Percentiles rank a stretch among this genome's conserved stretches.
Conservation (phyloP, 2,888 invertebrate species). For the Caenorhabditis uteleia region DNA sequence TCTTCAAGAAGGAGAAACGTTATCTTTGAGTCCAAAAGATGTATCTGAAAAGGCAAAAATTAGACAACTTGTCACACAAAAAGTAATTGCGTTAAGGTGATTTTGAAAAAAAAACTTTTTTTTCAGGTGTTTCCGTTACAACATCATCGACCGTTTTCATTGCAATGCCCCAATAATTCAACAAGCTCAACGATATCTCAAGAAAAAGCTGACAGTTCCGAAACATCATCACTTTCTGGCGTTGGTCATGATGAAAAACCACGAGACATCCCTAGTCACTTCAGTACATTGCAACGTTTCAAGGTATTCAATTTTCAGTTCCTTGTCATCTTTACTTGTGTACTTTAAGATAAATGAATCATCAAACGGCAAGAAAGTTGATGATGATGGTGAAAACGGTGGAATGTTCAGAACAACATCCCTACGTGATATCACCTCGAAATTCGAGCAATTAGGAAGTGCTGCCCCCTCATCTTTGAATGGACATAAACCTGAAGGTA, state of each 20-base stretch:
- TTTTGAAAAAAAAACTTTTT: neutral
- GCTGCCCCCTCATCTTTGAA: conserved; percentile 2
- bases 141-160: conserved; percentile 67
- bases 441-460: conserved; percentile 53
- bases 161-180: conserved; percentile 47
- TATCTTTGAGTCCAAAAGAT: conserved; percentile 14
- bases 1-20: too few species aligned
- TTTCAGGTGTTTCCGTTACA: conserved; percentile 65
- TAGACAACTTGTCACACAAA: conserved; percentile 65
- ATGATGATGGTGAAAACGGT: conserved; percentile 15
- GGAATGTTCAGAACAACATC: conserved; percentile 59
- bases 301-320: too few species aligned
- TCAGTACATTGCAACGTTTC: conserved; percentile 31
- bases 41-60: conserved; percentile 55
- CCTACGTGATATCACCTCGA: conserved; percentile 59
- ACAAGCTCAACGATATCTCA: conserved; percentile 21
- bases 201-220: conserved; percentile 20
- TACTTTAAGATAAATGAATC: neutral
- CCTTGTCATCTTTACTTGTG: too few species aligned
- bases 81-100: too few species aligned
- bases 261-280: conserved; percentile 27
- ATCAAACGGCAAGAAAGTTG: neutral
- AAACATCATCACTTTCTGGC: conserved; percentile 24
- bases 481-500: conserved; percentile 23
- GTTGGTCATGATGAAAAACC: conserved; percentile 4